Evolutionary conservation across 2,797 vertebrate species (phyloP).

Genomic region (Sebastes cheni): DNA sequence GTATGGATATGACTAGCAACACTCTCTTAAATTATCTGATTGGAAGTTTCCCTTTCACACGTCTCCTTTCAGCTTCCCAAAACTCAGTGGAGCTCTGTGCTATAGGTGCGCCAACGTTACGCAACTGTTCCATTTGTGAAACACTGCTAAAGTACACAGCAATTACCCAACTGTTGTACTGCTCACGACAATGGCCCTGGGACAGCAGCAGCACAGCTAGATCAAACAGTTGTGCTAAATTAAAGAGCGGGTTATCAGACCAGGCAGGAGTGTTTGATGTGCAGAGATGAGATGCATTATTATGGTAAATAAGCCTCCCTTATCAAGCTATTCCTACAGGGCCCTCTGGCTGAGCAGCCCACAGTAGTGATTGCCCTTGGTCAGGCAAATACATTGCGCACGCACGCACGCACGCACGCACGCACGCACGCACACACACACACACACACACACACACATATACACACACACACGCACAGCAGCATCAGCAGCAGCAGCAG

Average conservation of each 20-base stretch:
- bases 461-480: neutral
- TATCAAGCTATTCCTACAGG: constrained; percentile 70
- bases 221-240: constrained; percentile 76
- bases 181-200: constrained; percentile 63
- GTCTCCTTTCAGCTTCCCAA: neutral
- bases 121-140: constrained; percentile 64
- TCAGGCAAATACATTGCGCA: constrained; percentile 43
- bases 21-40: neutral
- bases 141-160: constrained; percentile 65
- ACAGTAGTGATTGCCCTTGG: constrained; percentile 57
- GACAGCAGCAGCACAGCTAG: constrained; percentile 57
- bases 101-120: constrained; percentile 38
- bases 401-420: neutral
- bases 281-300: constrained; percentile 74
- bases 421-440: neutral
- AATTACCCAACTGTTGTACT: constrained; percentile 73
- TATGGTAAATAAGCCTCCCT: constrained; percentile 74
- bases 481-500: neutral
- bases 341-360: constrained; percentile 54
- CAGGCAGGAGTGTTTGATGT: constrained; percentile 75
- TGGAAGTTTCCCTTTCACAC: neutral
- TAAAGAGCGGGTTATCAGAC: constrained; percentile 75
- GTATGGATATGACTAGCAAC: neutral
- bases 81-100: neutral
- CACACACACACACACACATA: neutral